A percentile compares a stretch with the other conserved stretches of the same genome.
These are phyloP conservation scores for Otocyon megalotis DNA, from an alignment of 2,113 vertebrate genomes.

Conservation along the genomic window DNA sequence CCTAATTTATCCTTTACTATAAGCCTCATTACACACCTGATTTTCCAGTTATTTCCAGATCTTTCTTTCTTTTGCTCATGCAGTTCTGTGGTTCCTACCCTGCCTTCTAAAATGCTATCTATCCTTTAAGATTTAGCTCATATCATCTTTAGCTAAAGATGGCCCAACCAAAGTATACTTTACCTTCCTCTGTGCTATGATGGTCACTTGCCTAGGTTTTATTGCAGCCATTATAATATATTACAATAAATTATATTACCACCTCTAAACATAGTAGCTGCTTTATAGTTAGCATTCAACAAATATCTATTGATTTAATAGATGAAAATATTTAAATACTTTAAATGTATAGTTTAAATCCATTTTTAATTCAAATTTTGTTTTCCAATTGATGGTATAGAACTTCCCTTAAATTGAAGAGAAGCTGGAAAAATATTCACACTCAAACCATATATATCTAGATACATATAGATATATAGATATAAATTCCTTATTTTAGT, in stretches of 20 bases:
- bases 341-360: background rate
- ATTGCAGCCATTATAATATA: background rate
- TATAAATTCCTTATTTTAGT: background rate
- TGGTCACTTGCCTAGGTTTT: background rate
- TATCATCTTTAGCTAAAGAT: background rate
- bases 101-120: background rate
- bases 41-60: background rate
- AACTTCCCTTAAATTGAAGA: background rate
- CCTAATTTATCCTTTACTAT: background rate
- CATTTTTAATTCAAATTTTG: conserved; percentile 17
- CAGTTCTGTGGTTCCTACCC: background rate
- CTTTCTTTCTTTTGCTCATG: background rate
- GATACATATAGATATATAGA: background rate
- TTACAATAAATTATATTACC: background rate
- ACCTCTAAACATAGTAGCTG: background rate
- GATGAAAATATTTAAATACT: background rate
- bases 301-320: background rate
- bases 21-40: background rate
- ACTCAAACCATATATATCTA: background rate
- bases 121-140: background rate
- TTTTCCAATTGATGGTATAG: background rate
- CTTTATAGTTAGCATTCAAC: background rate
- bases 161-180: background rate
- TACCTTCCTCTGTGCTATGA: background rate
- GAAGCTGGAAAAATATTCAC: background rate